Evolutionary conservation across 2,797 vertebrate species (phyloP), one percentile per base, ranked within the genome.

Genomic region (Anguilla megastoma): DNA sequence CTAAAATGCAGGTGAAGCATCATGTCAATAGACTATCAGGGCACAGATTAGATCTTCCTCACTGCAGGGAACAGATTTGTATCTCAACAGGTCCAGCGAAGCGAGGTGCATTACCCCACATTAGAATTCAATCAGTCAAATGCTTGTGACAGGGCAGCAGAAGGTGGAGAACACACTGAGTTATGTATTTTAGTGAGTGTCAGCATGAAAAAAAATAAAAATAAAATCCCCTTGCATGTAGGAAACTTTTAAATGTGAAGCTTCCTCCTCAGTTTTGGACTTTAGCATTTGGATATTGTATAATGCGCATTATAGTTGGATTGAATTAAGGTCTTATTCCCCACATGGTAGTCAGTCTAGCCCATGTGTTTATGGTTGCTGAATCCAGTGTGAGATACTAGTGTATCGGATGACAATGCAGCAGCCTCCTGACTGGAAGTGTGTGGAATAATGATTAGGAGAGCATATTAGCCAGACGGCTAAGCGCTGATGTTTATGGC

Each of bases 381-480:
- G 82, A 54, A 36, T n/a, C 16, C 30, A 45, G 60, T 79, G 84
- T 1, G 74, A 24, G 56, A 86, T 89, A 16, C 69, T 71, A 9
- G 86, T 87, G 71, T 91, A 91, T 91, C 87, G 74, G 84, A 88
- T 92, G 82, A 88, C 83, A 71, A 85, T 69, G 50, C 82, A 60
- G 82, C 84, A 58, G 87, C 63, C 63, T 87, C 79, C 41, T 21
- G 54, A 83, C 54, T 87, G 56, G 27, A 88, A 86, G 86, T 84
- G 79, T 86, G 79, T 27, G 71, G 88, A 92, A 90, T 86, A 89
- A 88, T 88, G 89, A 90, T 89, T 86, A 89, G 88, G n/a, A 14
- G 84, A 89, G 69, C 60, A 86, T 24, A 90, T 90, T 91, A 84
- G 10, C 48, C 27, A 87, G 71, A 83, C 85, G 66, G 63, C 84